Percentiles rank a stretch among this genome's conserved stretches.
These are phyloP conservation scores for Strix aluco DNA, from an alignment of 2,113 vertebrate genomes.

Conservation along the genomic window DNA sequence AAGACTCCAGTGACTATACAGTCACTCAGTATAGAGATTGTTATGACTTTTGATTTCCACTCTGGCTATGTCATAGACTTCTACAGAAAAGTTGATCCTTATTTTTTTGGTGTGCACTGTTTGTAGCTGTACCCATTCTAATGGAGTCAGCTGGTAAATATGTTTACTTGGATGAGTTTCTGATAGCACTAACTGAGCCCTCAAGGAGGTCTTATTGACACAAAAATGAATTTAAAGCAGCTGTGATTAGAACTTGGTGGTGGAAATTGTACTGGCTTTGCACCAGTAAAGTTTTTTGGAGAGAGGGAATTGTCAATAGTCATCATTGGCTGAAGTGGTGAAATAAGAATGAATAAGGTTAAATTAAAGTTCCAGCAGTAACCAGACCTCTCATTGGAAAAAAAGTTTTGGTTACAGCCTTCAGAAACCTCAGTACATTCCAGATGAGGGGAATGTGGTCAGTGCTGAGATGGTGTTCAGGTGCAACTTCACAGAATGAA, in stretches of 20 bases:
- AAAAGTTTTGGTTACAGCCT: background rate
- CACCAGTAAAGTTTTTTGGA: background rate
- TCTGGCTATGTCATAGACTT: background rate
- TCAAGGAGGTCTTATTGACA: background rate
- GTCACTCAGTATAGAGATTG: background rate
- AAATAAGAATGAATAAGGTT: background rate
- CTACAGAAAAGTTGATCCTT: background rate
- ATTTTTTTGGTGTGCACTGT: background rate
- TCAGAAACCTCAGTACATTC: background rate
- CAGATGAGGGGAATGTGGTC: too few species aligned
- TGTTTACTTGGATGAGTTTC: background rate
- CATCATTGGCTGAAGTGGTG: background rate
- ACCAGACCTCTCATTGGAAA: background rate
- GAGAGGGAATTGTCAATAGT: background rate
- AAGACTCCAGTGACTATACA: fast-evolving
- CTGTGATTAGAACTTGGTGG: background rate
- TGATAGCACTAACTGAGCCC: background rate
- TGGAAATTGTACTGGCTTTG: background rate
- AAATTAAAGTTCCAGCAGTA: background rate
- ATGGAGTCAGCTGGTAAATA: background rate
- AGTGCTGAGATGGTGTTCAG: background rate
- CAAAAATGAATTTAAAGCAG: background rate
- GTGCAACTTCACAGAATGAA: background rate
- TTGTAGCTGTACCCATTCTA: background rate
- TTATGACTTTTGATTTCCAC: background rate